Conservation (phyloP, 2,113 vertebrate species). For the Aramus guarauna region DNA sequence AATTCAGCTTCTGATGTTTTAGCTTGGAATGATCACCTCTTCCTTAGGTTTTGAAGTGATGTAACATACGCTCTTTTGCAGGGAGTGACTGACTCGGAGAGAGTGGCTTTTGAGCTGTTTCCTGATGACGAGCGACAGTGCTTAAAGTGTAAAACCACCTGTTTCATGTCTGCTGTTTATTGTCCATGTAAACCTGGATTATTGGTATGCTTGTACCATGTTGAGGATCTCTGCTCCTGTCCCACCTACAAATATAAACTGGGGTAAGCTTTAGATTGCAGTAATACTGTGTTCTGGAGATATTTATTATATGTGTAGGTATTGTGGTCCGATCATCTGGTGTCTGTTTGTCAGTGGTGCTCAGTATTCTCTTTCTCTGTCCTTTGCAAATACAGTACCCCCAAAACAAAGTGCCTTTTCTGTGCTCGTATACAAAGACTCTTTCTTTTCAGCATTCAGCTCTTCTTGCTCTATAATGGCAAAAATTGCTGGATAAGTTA, state of each 20-base stretch:
- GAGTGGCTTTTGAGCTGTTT: constrained; percentile 87
- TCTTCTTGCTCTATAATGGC: neutral
- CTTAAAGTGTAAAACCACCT: constrained; percentile 92
- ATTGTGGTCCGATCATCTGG: neutral
- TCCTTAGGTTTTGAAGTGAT: neutral
- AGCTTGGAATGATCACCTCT: neutral
- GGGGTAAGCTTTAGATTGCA: constrained; percentile 76
- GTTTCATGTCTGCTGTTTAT: constrained; percentile 93
- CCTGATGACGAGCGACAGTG: constrained; percentile 97
- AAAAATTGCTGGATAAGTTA: neutral
- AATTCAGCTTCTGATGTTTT: neutral
- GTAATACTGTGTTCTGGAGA: neutral
- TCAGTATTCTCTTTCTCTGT: neutral
- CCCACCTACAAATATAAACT: constrained; percentile 83
- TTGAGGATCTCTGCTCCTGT: constrained; percentile 86
- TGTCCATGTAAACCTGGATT: constrained; percentile 85
- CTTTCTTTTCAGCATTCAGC: neutral
- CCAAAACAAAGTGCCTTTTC: neutral
- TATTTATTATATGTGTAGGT: neutral
- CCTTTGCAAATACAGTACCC: neutral
- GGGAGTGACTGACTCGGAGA: constrained; percentile 82
- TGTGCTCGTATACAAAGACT: neutral
- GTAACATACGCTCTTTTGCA: constrained; percentile 33
- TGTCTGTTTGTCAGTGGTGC: neutral
- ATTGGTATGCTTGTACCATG: constrained; percentile 90